Conservation (phyloP, 2,888 invertebrate genomes). For the Troides helena region DNA sequence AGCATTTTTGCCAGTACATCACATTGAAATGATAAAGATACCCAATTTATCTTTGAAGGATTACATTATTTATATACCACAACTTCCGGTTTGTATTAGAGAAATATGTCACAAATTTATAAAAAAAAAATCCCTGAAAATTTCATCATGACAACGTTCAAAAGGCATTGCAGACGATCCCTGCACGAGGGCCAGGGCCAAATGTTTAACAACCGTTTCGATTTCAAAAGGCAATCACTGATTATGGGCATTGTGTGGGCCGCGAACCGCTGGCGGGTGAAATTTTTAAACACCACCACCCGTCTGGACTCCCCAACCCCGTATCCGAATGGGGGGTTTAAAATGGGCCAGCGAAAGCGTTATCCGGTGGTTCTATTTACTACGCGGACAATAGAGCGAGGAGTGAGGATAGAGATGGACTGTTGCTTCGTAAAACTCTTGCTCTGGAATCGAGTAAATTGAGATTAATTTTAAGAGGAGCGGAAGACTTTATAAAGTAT, state of each 20-base stretch:
- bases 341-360: constrained; percentile 37
- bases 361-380: constrained; percentile 26
- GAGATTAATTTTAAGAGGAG: too few species aligned
- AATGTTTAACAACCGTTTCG: constrained; percentile 71
- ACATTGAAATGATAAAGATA: not conserved
- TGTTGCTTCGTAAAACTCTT: constrained; percentile 19
- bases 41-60: not conserved
- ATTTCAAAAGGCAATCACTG: constrained; percentile 78
- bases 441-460: not conserved
- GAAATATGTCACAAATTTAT: not conserved
- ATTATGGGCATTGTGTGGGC: constrained; percentile 70
- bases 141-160: constrained; percentile 17
- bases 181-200: constrained; percentile 37
- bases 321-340: constrained; percentile 35
- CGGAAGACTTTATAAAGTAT: too few species aligned
- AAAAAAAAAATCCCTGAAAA: constrained; percentile 1
- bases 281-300: constrained; percentile 75
- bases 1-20: constrained; percentile 5
- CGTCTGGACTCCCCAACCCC: constrained; percentile 44
- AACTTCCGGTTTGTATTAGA: not conserved
- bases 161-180: constrained; percentile 32
- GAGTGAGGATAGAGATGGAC: constrained; percentile 10
- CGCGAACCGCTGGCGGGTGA: constrained; percentile 66
- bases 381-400: constrained; percentile 22
- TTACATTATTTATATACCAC: not conserved